Evolutionary conservation across 2,888 invertebrate species (phyloP), one percentile per base, ranked within the genome.

Genomic region (Tipula lateralis): DNA sequence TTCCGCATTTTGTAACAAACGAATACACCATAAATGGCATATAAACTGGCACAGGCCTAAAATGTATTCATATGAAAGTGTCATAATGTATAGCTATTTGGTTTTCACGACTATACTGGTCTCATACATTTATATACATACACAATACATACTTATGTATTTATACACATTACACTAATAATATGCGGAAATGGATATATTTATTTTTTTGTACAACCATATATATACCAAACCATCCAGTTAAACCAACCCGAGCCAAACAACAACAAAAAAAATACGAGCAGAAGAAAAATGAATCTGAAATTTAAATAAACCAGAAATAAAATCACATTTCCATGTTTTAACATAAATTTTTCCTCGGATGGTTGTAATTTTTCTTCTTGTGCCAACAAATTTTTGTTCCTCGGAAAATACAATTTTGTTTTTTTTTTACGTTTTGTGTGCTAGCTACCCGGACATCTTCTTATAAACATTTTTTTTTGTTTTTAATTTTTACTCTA

Each of bases 271-370:
- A 39, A 39, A 39, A 7, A 39, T 39, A 12, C 9, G 9, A 39
- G 13, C 39, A 39, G 13, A 66, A 66, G 24, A 66, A 66, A 66
- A 66, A 66, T 66, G 24, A 66, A 66, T 66, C 66, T 66, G 66
- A 66, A 66, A 66, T 66, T 66, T 66, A 66, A 66, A 66, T 66
- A 66, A 66, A 66, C 66, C 66, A 66, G 66, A 66, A 66, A 66
- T 66, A 66, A 66, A 66, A 66, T 66, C 66, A 66, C 66, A 66
- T 66, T 66, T 66, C 66, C 66, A 66, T 66, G 66, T 66, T 66
- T 66, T 66, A 66, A 24, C 66, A 66, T 66, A 66, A 66, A 66
- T 66, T 66, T n/a, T 66, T 66, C 24, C 66, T 2, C 9, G 24
- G 9, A 66, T 24, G 19, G 66, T 7, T 9, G 24, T 66, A 66